phyloP scores from a whole-genome alignment of 2,888 invertebrate species.

The Agriopis aurantiaria region DNA sequence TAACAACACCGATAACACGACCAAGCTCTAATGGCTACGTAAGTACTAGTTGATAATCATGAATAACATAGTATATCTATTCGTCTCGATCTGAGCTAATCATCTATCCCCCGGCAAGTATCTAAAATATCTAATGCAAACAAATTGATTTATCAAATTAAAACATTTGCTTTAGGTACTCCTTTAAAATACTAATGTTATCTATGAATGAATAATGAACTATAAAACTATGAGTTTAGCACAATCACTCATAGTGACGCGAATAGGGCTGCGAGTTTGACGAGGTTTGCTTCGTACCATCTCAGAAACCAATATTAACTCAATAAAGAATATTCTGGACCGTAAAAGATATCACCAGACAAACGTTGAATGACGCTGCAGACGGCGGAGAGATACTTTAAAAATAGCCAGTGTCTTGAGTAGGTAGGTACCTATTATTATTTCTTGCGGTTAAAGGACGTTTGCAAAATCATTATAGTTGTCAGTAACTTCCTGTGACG shows the following conservation, averaged over 20 bases:
- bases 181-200: slow-evolving; percentile 64
- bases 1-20: slow-evolving; percentile 29
- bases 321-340: slow-evolving; percentile 1
- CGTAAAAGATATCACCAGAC: slow-evolving; percentile 5
- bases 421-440: no score
- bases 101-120: slow-evolving; percentile 56
- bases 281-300: slow-evolving; percentile 36
- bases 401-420: slow-evolving; percentile 38
- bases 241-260: slow-evolving; percentile 85
- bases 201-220: slow-evolving; percentile 74
- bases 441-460: slow-evolving; percentile 27
- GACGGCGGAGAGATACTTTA: slow-evolving; percentile 32
- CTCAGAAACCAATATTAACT: background rate
- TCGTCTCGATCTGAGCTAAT: slow-evolving; percentile 34
- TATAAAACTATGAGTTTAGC: slow-evolving; percentile 85
- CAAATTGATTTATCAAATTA: slow-evolving; percentile 59
- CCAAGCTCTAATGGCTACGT: slow-evolving; percentile 29
- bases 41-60: slow-evolving; percentile 14
- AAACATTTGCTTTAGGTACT: slow-evolving; percentile 54
- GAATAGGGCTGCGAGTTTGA: slow-evolving; percentile 64
- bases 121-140: slow-evolving; percentile 58
- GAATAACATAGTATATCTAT: slow-evolving; percentile 15
- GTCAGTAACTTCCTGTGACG: slow-evolving; percentile 21
- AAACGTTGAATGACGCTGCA: slow-evolving; percentile 25
- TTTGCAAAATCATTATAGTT: slow-evolving; percentile 6